Evolutionary conservation across 2,888 invertebrate genomes (phyloP).

Genomic region (Psylliodes chrysocephalus): DNA sequence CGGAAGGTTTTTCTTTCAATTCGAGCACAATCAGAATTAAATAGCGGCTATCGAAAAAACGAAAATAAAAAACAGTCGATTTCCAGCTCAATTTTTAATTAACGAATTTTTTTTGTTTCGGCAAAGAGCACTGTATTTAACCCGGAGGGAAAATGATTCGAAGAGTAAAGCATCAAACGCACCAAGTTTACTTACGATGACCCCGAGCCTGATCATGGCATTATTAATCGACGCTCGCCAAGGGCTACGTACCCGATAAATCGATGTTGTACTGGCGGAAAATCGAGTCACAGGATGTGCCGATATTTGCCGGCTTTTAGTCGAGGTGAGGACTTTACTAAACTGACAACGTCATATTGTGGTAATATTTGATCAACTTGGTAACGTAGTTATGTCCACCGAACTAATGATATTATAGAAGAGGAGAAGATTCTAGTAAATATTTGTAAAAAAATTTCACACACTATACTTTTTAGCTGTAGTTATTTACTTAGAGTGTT

Average conservation of each 20-base stretch:
- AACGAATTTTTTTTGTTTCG: conserved; percentile 1
- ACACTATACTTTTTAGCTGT: too few species aligned
- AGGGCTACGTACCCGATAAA: conserved; percentile 51
- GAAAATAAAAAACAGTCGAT: background rate
- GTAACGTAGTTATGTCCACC: too few species aligned
- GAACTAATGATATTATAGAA: too few species aligned
- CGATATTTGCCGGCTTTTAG: conserved; percentile 16
- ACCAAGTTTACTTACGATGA: conserved; percentile 45
- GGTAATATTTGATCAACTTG: background rate
- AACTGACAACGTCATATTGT: background rate
- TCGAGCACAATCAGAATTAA: too few species aligned
- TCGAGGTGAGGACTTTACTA: conserved; percentile 7
- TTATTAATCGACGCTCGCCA: conserved; percentile 53
- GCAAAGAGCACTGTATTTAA: conserved; percentile 4
- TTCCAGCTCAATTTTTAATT: conserved; percentile 7
- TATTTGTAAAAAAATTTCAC: too few species aligned
- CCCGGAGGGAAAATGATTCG: background rate
- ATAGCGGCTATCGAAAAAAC: too few species aligned
- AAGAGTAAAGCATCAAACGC: conserved; percentile 35
- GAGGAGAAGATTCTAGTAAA: too few species aligned
- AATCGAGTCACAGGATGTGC: conserved; percentile 51
- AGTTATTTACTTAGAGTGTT: too few species aligned
- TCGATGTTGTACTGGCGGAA: conserved; percentile 50
- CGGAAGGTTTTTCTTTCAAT: too few species aligned
- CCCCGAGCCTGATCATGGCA: conserved; percentile 46